Evolutionary conservation across 2,888 invertebrate genomes (phyloP).

Genomic region (Pherbina coryleti): DNA sequence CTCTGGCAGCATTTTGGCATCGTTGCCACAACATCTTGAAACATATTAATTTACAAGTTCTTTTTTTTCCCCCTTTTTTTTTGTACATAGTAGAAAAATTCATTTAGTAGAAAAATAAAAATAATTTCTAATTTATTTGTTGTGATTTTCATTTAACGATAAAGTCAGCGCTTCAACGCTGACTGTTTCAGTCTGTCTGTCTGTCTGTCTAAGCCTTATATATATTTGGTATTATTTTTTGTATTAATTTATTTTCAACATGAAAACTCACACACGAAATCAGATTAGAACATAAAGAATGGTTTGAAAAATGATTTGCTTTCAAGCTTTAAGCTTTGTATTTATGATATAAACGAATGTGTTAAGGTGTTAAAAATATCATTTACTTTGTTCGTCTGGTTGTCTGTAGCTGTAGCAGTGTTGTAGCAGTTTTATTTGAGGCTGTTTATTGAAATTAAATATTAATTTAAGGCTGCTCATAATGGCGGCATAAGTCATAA

Average conservation of each 20-base stretch:
- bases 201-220: not conserved
- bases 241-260: conserved; percentile 33
- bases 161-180: conserved; percentile 39
- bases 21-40: conserved; percentile 23
- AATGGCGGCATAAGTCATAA: too few species aligned
- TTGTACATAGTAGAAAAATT: not conserved
- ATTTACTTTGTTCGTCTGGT: conserved; percentile 20
- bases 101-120: not conserved
- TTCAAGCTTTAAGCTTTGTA: not conserved
- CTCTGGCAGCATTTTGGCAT: conserved; percentile 5
- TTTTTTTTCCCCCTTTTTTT: not conserved
- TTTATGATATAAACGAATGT: conserved; percentile 41
- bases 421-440: not conserved
- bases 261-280: conserved; percentile 46
- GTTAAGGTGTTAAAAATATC: conserved; percentile 7
- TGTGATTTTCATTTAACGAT: conserved; percentile 65
- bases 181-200: not conserved
- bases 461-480: too few species aligned
- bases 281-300: conserved; percentile 45
- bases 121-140: conserved; percentile 66
- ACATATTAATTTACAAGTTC: conserved; percentile 34
- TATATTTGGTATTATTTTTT: not conserved
- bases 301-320: not conserved
- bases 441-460: not conserved
- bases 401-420: not conserved